phyloP scores from a whole-genome alignment of 2,113 vertebrate genomes.

The Paradisaea rubra region DNA sequence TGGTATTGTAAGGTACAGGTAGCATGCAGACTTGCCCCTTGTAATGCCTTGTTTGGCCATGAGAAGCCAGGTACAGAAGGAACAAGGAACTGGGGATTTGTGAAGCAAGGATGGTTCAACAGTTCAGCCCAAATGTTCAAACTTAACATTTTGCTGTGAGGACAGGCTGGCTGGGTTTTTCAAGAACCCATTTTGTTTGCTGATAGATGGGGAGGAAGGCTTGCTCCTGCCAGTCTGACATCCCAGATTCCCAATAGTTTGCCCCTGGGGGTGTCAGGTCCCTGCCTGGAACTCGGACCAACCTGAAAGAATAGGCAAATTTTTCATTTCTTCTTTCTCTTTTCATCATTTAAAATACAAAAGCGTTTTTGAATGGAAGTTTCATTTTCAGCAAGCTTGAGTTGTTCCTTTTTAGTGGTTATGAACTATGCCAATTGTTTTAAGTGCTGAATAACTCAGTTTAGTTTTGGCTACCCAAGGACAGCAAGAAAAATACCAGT shows the following conservation, averaged over 20 bases:
- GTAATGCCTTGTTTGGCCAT: background rate
- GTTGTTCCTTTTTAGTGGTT: constrained; percentile 25
- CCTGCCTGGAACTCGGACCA: rapidly evolving
- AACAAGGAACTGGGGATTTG: background rate
- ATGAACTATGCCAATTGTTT: background rate
- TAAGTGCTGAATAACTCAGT: constrained; percentile 27
- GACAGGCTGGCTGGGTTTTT: background rate
- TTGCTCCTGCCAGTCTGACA: background rate
- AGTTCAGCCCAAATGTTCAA: background rate
- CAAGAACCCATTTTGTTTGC: background rate
- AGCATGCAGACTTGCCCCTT: background rate
- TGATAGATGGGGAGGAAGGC: background rate
- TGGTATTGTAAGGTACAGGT: background rate
- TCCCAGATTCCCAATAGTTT: background rate
- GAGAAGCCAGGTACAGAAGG: background rate
- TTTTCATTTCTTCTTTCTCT: background rate
- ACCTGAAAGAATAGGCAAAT: background rate
- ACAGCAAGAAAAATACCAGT: background rate
- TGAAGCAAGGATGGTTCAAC: background rate
- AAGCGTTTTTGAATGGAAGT: background rate
- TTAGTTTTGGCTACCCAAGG: background rate
- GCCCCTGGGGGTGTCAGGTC: background rate
- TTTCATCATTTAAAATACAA: background rate
- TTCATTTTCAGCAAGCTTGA: background rate
- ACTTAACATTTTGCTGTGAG: background rate